phyloP scores from a whole-genome alignment of 2,888 invertebrate species.

The Caenorhabditis macrosperma region DNA sequence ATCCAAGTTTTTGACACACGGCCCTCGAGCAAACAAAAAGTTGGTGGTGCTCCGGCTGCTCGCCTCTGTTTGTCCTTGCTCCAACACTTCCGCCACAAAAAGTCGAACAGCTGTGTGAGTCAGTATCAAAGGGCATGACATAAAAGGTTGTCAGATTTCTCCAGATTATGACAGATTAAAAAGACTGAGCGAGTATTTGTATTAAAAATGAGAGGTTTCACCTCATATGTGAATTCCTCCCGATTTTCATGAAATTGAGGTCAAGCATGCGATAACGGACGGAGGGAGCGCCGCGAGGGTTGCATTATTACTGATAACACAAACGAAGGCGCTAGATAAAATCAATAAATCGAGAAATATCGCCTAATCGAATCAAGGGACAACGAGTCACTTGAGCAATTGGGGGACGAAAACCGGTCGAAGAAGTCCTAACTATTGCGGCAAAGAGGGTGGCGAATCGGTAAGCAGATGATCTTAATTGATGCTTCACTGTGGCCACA shows the following conservation, averaged over 20 bases:
- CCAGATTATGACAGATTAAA: conserved; percentile 14
- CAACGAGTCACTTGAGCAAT: conserved; percentile 5
- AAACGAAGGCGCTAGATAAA: conserved; percentile 8
- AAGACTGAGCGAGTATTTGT: neutral
- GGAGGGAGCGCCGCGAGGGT: conserved; percentile 6
- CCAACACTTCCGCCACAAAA: conserved; percentile 48
- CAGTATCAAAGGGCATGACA: neutral
- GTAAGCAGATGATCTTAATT: neutral
- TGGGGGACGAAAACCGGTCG: conserved; percentile 5
- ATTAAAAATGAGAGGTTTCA: conserved; percentile 13
- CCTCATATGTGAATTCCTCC: neutral
- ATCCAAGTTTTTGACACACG: conserved; percentile 44
- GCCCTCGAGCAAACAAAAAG: conserved; percentile 50
- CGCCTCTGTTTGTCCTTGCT: conserved; percentile 38
- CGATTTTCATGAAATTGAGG: conserved; percentile 34
- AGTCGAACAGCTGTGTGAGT: conserved; percentile 45
- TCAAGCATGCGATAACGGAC: conserved; percentile 41
- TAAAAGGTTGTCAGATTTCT: neutral
- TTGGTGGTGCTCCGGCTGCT: conserved; percentile 12
- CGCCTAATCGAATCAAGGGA: neutral
- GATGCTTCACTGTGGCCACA: neutral
- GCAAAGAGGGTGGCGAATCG: neutral
- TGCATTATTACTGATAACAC: conserved; percentile 13
- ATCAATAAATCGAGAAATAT: neutral
- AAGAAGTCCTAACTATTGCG: conserved; percentile 7